Evolutionary conservation across 2,888 invertebrate genomes (phyloP), one percentile per base, ranked within the genome.

Genomic region (Leptopilina drosophilae): DNA sequence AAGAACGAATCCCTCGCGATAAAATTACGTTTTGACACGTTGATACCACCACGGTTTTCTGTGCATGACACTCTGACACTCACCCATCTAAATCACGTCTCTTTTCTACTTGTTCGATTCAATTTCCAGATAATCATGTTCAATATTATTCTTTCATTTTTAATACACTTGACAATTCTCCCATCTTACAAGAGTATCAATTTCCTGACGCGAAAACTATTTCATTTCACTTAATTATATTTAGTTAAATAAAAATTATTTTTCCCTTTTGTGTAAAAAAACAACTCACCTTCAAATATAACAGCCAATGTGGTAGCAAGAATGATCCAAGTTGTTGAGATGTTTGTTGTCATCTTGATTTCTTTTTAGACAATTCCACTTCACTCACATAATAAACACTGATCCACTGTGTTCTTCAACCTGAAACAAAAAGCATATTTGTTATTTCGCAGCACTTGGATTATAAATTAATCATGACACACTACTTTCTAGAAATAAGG

Each of bases 241-340:
- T 73, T 49, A 49, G 46, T 73, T 7, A 33, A 33, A 33, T 33
- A 33, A 33, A 33, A 33, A 49, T 49, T 49, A 49, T 49, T 49
- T 2, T 9, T 9, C 1, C 20, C 20, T 49, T 9, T 49, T 49
- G 8, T 8, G 6, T 0, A 12, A 53, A 26, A 62, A 62, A 40
- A 49, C 1, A 6, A 76, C 78, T 62, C 64, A 83, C 83, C 83
- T 59, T 81, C 81, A 78, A 78, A 79, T n/a, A 82, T 83, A 69
- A 80, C 53, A 77, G 78, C 79, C 80, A 82, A 80, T 80, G 79
- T 64, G 7, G 78, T 81, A 80, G 81, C 77, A 80, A 3, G 77
- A 46, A 81, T 80, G 79, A 83, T 79, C 83, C 83, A 83, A 80
- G 75, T 79, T 67, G 78, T 42, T 78, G 77, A 83, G 79, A 77